Evolutionary conservation across 1,140 invertebrate genomes (phyloP), one percentile per base, ranked within the genome.

Genomic region (Drosophila ficusphila): DNA sequence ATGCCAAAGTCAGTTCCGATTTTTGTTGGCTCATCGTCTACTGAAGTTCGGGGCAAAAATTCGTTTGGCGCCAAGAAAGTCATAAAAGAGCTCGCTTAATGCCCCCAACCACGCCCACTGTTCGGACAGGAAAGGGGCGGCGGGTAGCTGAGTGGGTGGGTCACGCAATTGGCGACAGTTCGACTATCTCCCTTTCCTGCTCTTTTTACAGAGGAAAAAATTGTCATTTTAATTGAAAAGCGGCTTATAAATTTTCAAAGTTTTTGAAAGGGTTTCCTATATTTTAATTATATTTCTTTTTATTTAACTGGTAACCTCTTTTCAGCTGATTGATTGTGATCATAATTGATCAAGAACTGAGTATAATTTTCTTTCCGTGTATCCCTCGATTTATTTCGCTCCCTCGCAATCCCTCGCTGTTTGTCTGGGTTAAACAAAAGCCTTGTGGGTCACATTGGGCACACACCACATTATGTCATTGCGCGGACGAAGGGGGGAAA

Each of bases 11-110:
- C 16, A 34, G 34, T 31, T 75, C 36, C 41, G 47, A 68, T 62
- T 85, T 65, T 25, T 38, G 39, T 44, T 48, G 49, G 57, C 65
- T 73, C 67, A 76, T 69, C 76, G 61, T 68, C 61, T 23, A 64
- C 73, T 82, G 61, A 74, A 77, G 62, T 31, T 70, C 38, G 39
- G 19, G n/a, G 41, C 34, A 33, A 27, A 57, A 69, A 69, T 69
- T 79, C 75, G 56, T 74, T 81, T 85, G 81, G 81, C 81, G 81
- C 81, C 81, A 88, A 33, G 25, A 74, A 85, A 69, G 51, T 79
- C 73, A 81, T 85, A 86, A 85, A 85, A 68, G 27, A 58, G 29
- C 65, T 42, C 65, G 60, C 74, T 64, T 34, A 42, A 21, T 64
- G 51, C 53, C 51, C 12, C 39, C 52, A 23, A 18, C n/a, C 33